Percentiles rank a stretch among this genome's conserved stretches.
Evolutionary conservation across 2,888 invertebrate species (phyloP).

Genomic region (Lepidocyrtoides sp.): DNA sequence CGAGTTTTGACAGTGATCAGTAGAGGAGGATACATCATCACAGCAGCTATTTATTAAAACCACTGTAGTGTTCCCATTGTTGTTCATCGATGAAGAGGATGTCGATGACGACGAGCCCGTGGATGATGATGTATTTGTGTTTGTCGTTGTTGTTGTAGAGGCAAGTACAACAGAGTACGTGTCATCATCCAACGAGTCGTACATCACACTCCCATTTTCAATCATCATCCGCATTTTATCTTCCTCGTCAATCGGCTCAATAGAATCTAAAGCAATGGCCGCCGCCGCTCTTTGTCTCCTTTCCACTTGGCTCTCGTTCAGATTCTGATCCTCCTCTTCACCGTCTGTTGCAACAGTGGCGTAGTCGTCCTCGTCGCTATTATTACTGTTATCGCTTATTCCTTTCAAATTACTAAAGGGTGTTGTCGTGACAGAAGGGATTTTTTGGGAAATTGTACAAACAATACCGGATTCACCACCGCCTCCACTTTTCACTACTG

Average conservation of each 20-base stretch:
- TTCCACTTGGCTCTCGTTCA: no score
- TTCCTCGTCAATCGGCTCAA: background rate
- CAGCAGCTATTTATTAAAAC: conserved; percentile 83
- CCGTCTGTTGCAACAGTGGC: conserved; percentile 34
- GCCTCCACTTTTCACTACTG: conserved; percentile 38
- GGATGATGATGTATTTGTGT: conserved; percentile 7
- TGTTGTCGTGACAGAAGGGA: conserved; percentile 52
- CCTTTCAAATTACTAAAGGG: background rate
- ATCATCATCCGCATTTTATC: conserved; percentile 70
- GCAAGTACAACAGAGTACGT: conserved; percentile 42
- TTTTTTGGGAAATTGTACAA: conserved; percentile 84
- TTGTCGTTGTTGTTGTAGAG: background rate
- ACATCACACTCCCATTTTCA: conserved; percentile 75
- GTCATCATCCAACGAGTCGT: conserved; percentile 75
- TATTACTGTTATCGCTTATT: no score
- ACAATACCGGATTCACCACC: conserved; percentile 82
- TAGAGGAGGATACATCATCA: conserved; percentile 35
- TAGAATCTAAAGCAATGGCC: conserved; percentile 5
- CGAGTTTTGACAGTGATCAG: conserved; percentile 71
- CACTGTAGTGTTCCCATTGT: conserved; percentile 83
- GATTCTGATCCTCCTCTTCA: conserved; percentile 39
- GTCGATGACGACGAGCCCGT: background rate
- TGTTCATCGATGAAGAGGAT: background rate
- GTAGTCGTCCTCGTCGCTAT: conserved; percentile 49
- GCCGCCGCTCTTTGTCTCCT: background rate